phyloP scores from a whole-genome alignment of 2,113 vertebrate species.

The Apteryx owenii region DNA sequence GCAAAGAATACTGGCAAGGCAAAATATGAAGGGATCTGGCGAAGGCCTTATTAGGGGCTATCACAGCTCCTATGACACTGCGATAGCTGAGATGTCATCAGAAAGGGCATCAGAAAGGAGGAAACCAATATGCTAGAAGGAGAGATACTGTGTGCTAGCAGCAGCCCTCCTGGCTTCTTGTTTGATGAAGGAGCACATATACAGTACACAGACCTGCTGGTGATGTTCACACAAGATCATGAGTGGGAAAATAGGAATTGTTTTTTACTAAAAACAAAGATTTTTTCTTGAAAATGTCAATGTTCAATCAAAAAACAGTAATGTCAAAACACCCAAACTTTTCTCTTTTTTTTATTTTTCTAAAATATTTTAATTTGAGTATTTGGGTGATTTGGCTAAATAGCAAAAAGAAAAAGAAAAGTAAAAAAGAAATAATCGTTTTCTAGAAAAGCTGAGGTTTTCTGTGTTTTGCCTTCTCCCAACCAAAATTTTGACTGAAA shows the following conservation, averaged over 20 bases:
- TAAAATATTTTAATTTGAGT: not conserved
- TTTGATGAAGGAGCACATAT: slow-evolving; percentile 12
- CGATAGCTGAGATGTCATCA: not conserved
- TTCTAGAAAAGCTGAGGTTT: not conserved
- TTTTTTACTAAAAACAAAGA: slow-evolving; percentile 22
- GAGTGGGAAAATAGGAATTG: slow-evolving; percentile 2
- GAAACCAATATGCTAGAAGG: not conserved
- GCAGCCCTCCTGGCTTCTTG: not conserved
- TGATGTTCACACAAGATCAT: slow-evolving; percentile 16
- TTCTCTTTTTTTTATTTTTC: not conserved
- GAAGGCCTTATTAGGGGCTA: not conserved
- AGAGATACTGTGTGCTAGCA: not conserved
- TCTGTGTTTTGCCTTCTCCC: not conserved
- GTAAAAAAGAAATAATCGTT: fast-evolving
- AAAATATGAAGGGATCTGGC: not conserved
- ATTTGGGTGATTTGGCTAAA: not conserved
- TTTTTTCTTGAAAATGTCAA: not conserved
- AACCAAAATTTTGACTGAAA: not conserved
- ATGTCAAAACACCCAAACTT: not conserved
- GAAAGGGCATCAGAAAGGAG: not conserved
- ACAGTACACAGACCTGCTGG: slow-evolving; percentile 31
- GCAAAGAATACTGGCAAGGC: not conserved
- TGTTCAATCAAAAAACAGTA: not conserved
- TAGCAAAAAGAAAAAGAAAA: fast-evolving
- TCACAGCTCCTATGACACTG: not conserved